Evolutionary conservation across 92 coral and sea anemone species (phyloP).

Genomic region (Ricordea florida): DNA sequence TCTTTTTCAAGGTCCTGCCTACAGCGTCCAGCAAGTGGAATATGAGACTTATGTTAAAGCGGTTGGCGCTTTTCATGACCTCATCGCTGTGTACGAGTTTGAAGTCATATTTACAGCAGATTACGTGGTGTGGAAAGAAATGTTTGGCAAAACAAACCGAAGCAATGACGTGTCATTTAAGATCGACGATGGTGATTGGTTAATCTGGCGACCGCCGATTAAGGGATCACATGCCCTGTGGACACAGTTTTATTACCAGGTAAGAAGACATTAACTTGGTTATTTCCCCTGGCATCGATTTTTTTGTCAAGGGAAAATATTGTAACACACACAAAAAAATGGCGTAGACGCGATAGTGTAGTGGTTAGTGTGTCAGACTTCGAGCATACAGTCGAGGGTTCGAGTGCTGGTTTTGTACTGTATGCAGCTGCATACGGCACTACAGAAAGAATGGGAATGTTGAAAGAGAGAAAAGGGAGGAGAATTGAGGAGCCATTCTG

Average conservation of each 20-base stretch:
- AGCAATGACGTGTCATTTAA: constrained; percentile 69
- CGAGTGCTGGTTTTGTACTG: too few relatives aligned
- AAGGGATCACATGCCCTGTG: constrained; percentile 55
- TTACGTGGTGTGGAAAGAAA: constrained; percentile 76
- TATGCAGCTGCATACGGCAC: too few relatives aligned
- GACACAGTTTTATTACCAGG: constrained; percentile 60
- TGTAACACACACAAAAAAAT: too few relatives aligned
- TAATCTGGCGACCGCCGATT: constrained; percentile 39
- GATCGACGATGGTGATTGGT: constrained; percentile 78
- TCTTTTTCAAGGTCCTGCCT: constrained; percentile 82
- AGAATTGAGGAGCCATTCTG: too few relatives aligned
- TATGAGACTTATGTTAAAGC: constrained; percentile 56
- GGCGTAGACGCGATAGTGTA: too few relatives aligned
- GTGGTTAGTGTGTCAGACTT: too few relatives aligned
- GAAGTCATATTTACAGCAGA: constrained; percentile 45
- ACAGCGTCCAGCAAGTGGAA: constrained; percentile 24
- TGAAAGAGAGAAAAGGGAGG: too few relatives aligned
- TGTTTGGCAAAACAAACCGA: constrained; percentile 27
- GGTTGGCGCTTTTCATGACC: constrained; percentile 42
- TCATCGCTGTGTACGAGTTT: constrained; percentile 71
- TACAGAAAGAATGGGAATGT: too few relatives aligned
- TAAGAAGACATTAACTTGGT: not conserved
- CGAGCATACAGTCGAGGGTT: too few relatives aligned
- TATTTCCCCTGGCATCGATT: not conserved
- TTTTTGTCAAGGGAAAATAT: too few relatives aligned